These are phyloP conservation scores for Anguilla japonica DNA, from an alignment of 2,113 vertebrate genomes.

Conservation along the genomic window DNA sequence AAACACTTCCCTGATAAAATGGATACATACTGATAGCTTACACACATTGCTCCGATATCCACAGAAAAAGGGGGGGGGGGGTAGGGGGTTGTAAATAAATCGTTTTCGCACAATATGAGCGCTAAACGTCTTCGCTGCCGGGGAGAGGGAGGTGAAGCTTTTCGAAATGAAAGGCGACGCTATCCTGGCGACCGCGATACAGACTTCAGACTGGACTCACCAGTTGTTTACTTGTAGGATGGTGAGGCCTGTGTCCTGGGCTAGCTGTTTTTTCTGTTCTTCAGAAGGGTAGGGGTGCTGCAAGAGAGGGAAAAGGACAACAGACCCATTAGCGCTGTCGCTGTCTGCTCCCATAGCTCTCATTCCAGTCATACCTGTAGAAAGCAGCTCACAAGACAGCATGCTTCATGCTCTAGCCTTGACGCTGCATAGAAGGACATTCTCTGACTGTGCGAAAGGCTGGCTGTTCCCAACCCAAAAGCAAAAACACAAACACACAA, in stretches of 20 bases:
- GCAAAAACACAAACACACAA: not conserved
- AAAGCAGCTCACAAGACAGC: not conserved
- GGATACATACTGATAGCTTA: conserved; percentile 62
- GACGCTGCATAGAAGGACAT: not conserved
- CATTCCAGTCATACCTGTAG: not conserved
- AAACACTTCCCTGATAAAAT: conserved; percentile 64
- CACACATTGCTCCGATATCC: conserved; percentile 45
- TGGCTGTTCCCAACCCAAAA: not conserved
- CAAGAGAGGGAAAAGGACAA: conserved; percentile 54
- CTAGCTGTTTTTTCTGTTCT: conserved; percentile 99
- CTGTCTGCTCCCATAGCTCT: no score
- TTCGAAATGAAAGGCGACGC: conserved; percentile 62
- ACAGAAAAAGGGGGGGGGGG: conserved; percentile 37
- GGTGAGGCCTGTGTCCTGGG: conserved; percentile 98
- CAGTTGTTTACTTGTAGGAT: conserved; percentile 99
- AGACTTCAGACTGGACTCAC: conserved; percentile 81
- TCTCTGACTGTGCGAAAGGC: not conserved
- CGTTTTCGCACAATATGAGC: conserved; percentile 66
- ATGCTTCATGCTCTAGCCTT: not conserved
- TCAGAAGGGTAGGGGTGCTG: conserved; percentile 99
- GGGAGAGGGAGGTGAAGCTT: conserved; percentile 54
- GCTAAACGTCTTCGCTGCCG: conserved; percentile 53
- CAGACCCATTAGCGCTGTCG: conserved; percentile 38
- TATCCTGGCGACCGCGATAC: conserved; percentile 70
- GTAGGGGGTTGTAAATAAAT: conserved; percentile 61